These are phyloP conservation scores for Hippolais icterina DNA, from an alignment of 2,113 vertebrate genomes.

Conservation along the genomic window DNA sequence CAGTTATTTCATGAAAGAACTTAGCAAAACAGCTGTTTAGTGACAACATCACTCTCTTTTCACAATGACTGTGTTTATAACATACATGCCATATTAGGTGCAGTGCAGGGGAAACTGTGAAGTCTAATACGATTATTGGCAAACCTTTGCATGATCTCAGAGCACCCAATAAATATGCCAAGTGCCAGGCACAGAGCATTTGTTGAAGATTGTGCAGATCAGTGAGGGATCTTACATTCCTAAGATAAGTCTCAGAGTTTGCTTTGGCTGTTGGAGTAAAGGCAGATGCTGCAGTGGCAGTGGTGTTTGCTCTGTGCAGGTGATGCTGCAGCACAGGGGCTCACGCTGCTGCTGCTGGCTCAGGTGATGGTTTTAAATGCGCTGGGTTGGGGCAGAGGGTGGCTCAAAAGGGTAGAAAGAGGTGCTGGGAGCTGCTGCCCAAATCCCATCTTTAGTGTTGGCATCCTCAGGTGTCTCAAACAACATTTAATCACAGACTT, in stretches of 20 bases:
- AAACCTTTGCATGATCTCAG: not conserved
- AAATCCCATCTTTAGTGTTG: not conserved
- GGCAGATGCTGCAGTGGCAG: accelerated
- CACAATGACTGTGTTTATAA: not conserved
- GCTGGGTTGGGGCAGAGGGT: not conserved
- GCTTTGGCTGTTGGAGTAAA: not conserved
- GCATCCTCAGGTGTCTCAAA: accelerated
- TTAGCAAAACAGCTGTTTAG: not conserved
- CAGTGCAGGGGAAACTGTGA: not conserved
- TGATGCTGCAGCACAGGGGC: not conserved
- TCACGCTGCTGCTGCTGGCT: accelerated
- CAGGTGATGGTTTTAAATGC: not conserved
- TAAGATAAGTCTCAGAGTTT: not conserved
- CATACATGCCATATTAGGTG: not conserved
- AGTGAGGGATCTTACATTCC: accelerated
- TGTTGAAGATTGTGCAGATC: not conserved
- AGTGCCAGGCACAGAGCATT: not conserved
- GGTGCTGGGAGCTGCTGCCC: not conserved
- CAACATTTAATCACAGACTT: not conserved
- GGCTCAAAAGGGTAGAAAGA: not conserved
- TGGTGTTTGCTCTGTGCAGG: accelerated
- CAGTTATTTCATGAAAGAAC: not conserved
- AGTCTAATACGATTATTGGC: not conserved
- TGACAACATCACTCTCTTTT: not conserved
- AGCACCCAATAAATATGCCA: not conserved